Evolutionary conservation across 2,888 invertebrate species (phyloP), one percentile per base, ranked within the genome.

Genomic region (Conchocele bisecta): DNA sequence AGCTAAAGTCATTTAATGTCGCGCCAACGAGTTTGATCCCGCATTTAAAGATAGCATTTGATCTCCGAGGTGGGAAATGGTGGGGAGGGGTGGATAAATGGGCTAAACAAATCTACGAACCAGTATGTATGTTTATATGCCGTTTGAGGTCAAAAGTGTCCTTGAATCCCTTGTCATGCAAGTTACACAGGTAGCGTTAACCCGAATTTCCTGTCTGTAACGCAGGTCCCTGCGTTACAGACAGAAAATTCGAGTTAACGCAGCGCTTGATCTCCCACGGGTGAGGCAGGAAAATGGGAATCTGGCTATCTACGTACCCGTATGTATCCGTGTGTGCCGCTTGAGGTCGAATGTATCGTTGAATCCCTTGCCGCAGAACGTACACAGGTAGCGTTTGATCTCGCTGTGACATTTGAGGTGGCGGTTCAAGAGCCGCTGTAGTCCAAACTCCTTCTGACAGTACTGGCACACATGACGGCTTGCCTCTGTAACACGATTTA

Each of bases 381-480:
- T 98, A 93, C 99, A 99, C 64, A 99, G 93, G 92, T 99, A 99
- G 84, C 99, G 94, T 91, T 99, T 99, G 69, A 98, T 95, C 91
- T 99, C 98, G 61, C 98, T 98, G 93, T 99, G 99, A 92, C 99
- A 99, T 93, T 99, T 99, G 95, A 99, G 96, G 93, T 99, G 99
- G 86, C 99, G 94, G 92, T 99, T 99, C 69, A 99, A 93, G 74
- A 99, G 94, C 91, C 99, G 95, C 91, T 98, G 98, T 83, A 99
- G 93, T 74, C 95, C 96, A 92, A 99, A 99, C 82, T 95, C 95
- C 92, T 99, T 98, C 85, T 96, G 96, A 92, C 98, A 98, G 20
- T 85, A 77, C 39, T 81, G 81, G 64, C 86, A 86, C 41, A 73
- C 60, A 65, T n/a, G n/a, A n/a, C n/a, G n/a, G n/a, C n/a, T n/a